Evolutionary conservation across 2,113 vertebrate species (phyloP).

Genomic region (Oreocharis arfaki): DNA sequence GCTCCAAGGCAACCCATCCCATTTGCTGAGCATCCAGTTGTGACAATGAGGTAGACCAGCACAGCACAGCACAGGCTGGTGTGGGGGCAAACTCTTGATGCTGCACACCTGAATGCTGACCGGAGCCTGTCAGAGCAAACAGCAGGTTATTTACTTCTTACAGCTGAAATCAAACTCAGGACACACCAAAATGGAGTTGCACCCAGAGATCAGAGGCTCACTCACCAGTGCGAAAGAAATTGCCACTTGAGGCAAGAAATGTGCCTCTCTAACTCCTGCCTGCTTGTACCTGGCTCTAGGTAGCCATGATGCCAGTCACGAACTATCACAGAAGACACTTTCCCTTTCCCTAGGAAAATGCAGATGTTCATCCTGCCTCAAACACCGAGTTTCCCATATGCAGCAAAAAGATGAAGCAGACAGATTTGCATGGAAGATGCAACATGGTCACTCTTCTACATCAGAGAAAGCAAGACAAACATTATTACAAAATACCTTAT

Average conservation of each 20-base stretch:
- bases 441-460: background rate
- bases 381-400: background rate
- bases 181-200: background rate
- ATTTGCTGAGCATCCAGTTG: background rate
- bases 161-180: background rate
- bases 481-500: background rate
- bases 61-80: background rate
- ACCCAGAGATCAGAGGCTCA: background rate
- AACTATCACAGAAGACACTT: background rate
- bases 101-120: background rate
- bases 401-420: background rate
- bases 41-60: background rate
- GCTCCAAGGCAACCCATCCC: background rate
- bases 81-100: background rate
- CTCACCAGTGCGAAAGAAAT: background rate
- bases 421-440: background rate
- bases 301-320: accelerated
- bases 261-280: background rate
- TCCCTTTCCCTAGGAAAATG: background rate
- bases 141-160: background rate
- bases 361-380: background rate
- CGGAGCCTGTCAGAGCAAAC: accelerated
- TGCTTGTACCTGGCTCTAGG: background rate
- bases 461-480: background rate
- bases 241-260: background rate